Base-by-base conservation (phyloP, 2,888 invertebrate species). In the Pammene fasciana region DNA sequence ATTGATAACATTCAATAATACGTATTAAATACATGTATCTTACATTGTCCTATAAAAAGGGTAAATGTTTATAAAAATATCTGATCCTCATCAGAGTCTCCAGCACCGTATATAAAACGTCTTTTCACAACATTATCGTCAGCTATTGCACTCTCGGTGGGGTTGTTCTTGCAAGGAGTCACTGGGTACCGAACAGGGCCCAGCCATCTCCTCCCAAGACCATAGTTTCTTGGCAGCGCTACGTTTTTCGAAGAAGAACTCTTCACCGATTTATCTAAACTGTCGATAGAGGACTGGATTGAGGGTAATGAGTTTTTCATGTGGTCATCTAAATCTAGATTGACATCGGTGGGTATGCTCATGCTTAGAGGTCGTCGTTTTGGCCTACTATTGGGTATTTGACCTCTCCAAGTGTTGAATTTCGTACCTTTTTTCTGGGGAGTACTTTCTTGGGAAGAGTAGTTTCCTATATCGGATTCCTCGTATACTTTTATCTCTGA, bases 171-270 rank as follows among this genome's bases (percentile, higher is more conserved):
- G 66, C 94, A 93, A 52, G 95, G 95, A 43, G 95, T 95, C 7
- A 95, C 95, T 4, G 95, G 95, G 82, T 95, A 95, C 73, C 93
- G 86, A 0, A 95, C 94, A 18, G 94, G 95, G 0, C 95, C 95
- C 59, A 93, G 78, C 94, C 94, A 95, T 74, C 92, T 92, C 74
- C 95, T 87, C 68, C 95, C 92, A 48, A 94, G 81, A 0, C 94
- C 94, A 76, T 94, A 93, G 78, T 94, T 94, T 71, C 94, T 88
- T 8, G 94, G 94, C 72, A 94, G 81, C 5, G 94, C 93, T 43
- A 94, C 91, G 70, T 80, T 88, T 72, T 89, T 90, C 0, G 82
- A 81, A 6, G 88, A 87, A 55, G 78, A 79, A 72, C 88, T 88
- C 61, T 86, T 86, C 5, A 78, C 79, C 46, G 87, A 86, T 72